A percentile compares a stretch with the other conserved stretches of the same genome.
These are phyloP conservation scores for Empidonax alnorum DNA, from an alignment of 2,113 vertebrate species.

Conservation along the genomic window DNA sequence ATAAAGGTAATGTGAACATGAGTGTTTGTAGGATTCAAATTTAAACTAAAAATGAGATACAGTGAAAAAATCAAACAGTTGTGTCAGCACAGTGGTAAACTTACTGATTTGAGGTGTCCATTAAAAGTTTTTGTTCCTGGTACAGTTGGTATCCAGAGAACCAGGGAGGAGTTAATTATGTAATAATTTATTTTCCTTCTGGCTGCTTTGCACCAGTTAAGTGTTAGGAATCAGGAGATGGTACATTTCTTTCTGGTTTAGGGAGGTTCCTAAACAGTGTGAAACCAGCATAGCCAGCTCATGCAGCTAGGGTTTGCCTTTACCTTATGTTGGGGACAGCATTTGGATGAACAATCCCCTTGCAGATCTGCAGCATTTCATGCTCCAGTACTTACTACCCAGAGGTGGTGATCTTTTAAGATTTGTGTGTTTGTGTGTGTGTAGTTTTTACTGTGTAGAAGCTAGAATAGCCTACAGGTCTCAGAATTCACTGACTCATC, in stretches of 20 bases:
- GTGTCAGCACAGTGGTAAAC: not conserved
- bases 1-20: not conserved
- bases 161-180: not conserved
- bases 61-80: not conserved
- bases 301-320: not conserved
- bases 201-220: not conserved
- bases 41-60: not conserved
- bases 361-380: constrained; percentile 20
- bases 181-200: not conserved
- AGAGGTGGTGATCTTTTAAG: not conserved
- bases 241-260: not conserved
- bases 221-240: not conserved
- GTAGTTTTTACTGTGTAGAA: not conserved
- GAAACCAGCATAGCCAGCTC: not conserved
- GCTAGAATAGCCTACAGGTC: not conserved
- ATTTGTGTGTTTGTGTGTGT: not conserved
- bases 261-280: not conserved
- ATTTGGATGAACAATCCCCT: constrained; percentile 16
- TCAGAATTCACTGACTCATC: constrained; percentile 11
- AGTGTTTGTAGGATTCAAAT: not conserved
- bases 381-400: constrained; percentile 47
- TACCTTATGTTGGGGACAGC: not conserved
- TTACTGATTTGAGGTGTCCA: not conserved
- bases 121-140: not conserved
- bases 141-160: not conserved